Conservation (phyloP, 2,888 invertebrate species). For the Catocala sponsa region DNA sequence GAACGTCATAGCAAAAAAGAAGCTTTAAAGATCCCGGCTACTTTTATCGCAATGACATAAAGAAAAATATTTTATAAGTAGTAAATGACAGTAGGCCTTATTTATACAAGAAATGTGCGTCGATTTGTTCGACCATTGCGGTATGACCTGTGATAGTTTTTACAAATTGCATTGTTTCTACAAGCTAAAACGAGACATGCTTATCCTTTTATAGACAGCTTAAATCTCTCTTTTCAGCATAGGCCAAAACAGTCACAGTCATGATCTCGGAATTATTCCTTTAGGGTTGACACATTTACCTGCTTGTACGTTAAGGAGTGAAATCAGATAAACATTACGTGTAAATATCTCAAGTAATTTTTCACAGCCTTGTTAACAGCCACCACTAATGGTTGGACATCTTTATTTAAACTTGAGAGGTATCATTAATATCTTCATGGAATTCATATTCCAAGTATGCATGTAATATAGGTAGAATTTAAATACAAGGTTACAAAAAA, state of each 20-base stretch:
- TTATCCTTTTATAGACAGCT: conserved; percentile 29
- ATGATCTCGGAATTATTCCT: conserved; percentile 5
- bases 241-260: conserved; percentile 33
- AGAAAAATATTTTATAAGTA: conserved; percentile 2
- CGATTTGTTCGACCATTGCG: conserved; percentile 30
- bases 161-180: conserved; percentile 33
- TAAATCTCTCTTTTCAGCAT: conserved; percentile 33
- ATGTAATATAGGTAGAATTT: too few species aligned
- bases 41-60: not conserved
- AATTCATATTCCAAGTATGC: too few species aligned
- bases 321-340: too few species aligned
- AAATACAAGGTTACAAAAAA: not conserved
- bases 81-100: conserved; percentile 20
- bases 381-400: too few species aligned
- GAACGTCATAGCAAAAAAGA: too few species aligned
- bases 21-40: too few species aligned
- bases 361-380: too few species aligned
- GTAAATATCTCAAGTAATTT: too few species aligned
- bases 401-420: too few species aligned
- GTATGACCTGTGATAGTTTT: conserved; percentile 12
- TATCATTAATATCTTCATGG: too few species aligned
- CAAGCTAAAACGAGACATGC: conserved; percentile 32
- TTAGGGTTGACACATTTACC: conserved; percentile 32
- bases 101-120: conserved; percentile 31
- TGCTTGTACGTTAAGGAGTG: too few species aligned